phyloP scores from a whole-genome alignment of 37 sponge, comb jelly and placozoan species.

The Geodia barretti region DNA sequence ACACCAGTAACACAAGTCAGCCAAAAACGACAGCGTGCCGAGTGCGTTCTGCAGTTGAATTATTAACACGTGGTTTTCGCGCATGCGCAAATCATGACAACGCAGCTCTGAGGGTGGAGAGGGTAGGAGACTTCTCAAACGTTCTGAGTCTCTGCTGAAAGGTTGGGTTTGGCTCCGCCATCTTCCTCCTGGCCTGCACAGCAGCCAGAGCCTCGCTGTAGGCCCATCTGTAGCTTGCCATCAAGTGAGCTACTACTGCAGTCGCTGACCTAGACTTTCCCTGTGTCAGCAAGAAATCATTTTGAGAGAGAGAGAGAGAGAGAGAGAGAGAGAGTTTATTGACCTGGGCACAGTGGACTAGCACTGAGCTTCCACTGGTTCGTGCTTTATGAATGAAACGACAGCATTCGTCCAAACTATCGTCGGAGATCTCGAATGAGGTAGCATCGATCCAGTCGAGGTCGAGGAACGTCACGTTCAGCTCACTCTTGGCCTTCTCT shows the following conservation, averaged over 20 bases:
- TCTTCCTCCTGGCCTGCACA: conserved; percentile 53
- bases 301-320: not conserved
- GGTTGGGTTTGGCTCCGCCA: conserved; percentile 83
- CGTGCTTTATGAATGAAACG: conserved; percentile 67
- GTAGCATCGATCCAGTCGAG: conserved; percentile 72
- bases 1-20: too few relatives aligned
- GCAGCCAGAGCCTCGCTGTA: conserved; percentile 35
- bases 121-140: conserved; percentile 48
- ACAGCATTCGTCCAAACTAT: conserved; percentile 41
- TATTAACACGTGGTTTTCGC: not conserved
- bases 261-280: conserved; percentile 86
- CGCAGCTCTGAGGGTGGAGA: not conserved
- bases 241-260: conserved; percentile 77
- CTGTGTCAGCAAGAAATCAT: conserved; percentile 10
- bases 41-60: too few relatives aligned
- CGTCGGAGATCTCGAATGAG: conserved; percentile 39
- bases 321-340: too few relatives aligned
- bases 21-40: too few relatives aligned
- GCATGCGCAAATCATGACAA: not conserved
- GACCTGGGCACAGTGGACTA: conserved; percentile 90
- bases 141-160: conserved; percentile 45
- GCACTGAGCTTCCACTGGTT: conserved; percentile 44
- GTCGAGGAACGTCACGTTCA: conserved; percentile 51
- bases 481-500: conserved; percentile 45
- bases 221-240: conserved; percentile 33